Conservation (phyloP, 2,888 invertebrate species). For the Galerucella pusilla region DNA sequence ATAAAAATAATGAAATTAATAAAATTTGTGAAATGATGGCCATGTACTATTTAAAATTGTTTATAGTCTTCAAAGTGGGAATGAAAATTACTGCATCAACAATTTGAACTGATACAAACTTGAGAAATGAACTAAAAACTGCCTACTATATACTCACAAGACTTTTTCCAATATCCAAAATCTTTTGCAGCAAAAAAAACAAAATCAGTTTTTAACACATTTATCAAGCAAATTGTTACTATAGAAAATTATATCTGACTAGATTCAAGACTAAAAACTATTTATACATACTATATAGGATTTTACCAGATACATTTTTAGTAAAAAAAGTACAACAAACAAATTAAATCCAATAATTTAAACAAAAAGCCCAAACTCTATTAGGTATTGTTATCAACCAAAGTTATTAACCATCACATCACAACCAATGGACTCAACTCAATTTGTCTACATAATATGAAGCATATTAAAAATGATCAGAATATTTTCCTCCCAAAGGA, state of each 20-base stretch:
- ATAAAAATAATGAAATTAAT: not conserved
- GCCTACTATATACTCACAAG: conserved; percentile 58
- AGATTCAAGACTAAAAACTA: no score
- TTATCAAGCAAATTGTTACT: conserved; percentile 48
- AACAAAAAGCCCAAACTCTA: conserved; percentile 49
- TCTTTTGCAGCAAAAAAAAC: conserved; percentile 52
- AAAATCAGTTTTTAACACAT: conserved; percentile 49
- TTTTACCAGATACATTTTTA: conserved; percentile 7
- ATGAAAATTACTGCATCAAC: not conserved
- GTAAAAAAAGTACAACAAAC: conserved; percentile 44
- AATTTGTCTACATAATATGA: not conserved
- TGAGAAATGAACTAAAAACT: conserved; percentile 51
- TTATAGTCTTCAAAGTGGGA: not conserved
- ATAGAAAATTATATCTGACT: not conserved
- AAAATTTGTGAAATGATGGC: conserved; percentile 26
- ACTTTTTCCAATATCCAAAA: conserved; percentile 61
- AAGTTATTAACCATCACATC: conserved; percentile 1
- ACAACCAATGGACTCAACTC: not conserved
- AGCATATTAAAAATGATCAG: not conserved
- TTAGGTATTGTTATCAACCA: conserved; percentile 16
- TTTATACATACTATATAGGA: no score
- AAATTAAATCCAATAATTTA: conserved; percentile 46
- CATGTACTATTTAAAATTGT: not conserved
- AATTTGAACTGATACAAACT: conserved; percentile 25
- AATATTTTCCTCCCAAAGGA: not conserved